Evolutionary conservation across 2,113 vertebrate genomes (phyloP).

Genomic region (Enhydra lutris): DNA sequence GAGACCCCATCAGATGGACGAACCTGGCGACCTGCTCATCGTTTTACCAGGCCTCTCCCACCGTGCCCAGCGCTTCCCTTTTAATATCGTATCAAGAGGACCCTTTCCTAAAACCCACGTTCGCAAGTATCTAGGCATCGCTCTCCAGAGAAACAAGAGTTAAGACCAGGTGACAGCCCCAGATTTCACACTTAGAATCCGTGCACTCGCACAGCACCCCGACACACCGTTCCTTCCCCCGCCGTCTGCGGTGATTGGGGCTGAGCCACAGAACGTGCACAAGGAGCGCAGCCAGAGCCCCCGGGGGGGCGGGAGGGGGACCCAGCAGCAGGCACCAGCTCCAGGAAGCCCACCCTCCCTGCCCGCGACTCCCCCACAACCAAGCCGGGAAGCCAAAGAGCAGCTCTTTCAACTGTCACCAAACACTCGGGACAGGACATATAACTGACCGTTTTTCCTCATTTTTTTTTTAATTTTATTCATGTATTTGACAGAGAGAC

Average conservation of each 20-base stretch:
- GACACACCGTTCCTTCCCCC: neutral
- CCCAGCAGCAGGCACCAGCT: too few species aligned
- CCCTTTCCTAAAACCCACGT: neutral
- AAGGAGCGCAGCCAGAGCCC: neutral
- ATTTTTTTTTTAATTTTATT: too few species aligned
- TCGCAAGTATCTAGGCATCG: neutral
- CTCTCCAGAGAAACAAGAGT: neutral
- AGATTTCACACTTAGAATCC: neutral
- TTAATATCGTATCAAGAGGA: neutral
- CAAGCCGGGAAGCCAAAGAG: too few species aligned
- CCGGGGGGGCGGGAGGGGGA: accelerated
- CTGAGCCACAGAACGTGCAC: neutral
- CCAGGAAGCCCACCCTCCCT: neutral
- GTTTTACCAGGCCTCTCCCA: neutral
- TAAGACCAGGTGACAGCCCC: neutral
- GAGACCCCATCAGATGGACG: neutral
- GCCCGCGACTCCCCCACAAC: accelerated
- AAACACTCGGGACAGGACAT: neutral
- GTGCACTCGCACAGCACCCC: neutral
- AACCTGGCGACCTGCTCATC: neutral
- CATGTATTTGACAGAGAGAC: too few species aligned
- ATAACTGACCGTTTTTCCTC: neutral
- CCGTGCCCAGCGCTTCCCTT: neutral
- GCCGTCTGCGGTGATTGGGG: too few species aligned
- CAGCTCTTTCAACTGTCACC: neutral